phyloP scores from a whole-genome alignment of 1,140 invertebrate species.

The Dendroctonus ponderosae region DNA sequence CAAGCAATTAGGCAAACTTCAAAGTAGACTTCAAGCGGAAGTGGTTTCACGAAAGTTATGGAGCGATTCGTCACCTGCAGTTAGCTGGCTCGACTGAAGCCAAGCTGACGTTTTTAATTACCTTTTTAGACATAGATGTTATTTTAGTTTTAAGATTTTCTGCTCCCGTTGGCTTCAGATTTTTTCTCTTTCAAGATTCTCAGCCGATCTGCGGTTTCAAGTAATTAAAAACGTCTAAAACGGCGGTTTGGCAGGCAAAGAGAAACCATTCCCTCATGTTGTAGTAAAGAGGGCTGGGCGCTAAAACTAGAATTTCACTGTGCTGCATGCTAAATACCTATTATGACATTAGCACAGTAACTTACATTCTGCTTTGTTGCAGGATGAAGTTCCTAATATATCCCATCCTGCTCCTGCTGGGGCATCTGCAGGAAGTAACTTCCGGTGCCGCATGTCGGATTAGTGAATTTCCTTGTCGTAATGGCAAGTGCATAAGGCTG shows the following conservation, averaged over 20 bases:
- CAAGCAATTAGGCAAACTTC: conserved; percentile 35
- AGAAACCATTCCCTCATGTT: too few species aligned
- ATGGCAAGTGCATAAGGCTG: conserved; percentile 75
- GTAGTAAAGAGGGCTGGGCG: too few species aligned
- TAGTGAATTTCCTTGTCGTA: conserved; percentile 78
- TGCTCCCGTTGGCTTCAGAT: too few species aligned
- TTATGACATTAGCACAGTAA: background rate
- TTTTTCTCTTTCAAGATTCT: too few species aligned
- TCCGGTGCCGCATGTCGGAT: conserved; percentile 62
- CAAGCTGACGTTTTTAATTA: conserved; percentile 13
- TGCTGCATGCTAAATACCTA: too few species aligned
- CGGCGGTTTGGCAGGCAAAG: too few species aligned
- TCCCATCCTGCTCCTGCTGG: conserved; percentile 37
- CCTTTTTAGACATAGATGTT: background rate
- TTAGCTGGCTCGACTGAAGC: conserved; percentile 8
- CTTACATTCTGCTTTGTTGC: conserved; percentile 24
- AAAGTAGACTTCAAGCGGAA: conserved; percentile 20
- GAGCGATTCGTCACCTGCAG: conserved; percentile 30
- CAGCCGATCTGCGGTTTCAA: too few species aligned
- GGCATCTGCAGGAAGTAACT: conserved; percentile 39
- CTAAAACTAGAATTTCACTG: too few species aligned
- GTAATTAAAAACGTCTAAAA: too few species aligned
- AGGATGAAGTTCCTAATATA: conserved; percentile 40
- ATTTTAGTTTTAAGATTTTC: background rate
- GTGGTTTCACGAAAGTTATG: conserved; percentile 19